Evolutionary conservation across 2,113 vertebrate genomes (phyloP), one percentile per base, ranked within the genome.

Genomic region (Eretmochelys imbricata): DNA sequence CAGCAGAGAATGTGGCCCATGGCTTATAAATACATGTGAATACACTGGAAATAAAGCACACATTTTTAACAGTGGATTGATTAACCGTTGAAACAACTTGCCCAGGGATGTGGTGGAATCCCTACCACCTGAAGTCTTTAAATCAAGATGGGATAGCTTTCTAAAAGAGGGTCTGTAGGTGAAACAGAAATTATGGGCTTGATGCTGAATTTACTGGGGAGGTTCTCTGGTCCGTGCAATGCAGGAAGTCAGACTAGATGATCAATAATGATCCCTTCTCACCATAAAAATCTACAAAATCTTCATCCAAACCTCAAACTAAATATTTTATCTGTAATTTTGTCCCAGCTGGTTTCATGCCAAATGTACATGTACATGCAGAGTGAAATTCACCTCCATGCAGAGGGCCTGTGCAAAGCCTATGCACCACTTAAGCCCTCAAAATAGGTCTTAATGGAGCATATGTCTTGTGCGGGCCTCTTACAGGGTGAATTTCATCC

Each of bases 401-500:
- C 62, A 69, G 35, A n/a, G 16, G 35, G 62, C 12, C 31, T 65
- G 31, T 65, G 62, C 62, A n/a, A 65, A 9, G 27, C 1, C 1
- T 2, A 27, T 54, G 27, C 25, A 1, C 6, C 62, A 87, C 50
- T 17, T 48, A 25, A 46, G 31, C n/a, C 4, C 1, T 0, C 1
- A 0, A 69, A 69, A n/a, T n/a, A 69, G 31, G 0, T 12, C 51
- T 46, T 6, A 75, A 11, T n/a, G 78, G 3, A 69, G 8, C 62
- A 42, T 1, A 2, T 4, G 19, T 29, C 85, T 12, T 53, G 48
- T 1, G 57, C 46, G 24, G n/a, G 10, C 46, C 72, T 49, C 4
- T 17, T 3, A 0, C 69, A 8, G 9, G 29, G 17, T 0, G 22
- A 76, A 0, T 59, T 11, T 35, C 8, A 4, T 4, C n/a, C 38